These are phyloP conservation scores for Thaumetopoea pityocampa DNA, from an alignment of 1,140 invertebrate species.

Conservation along the genomic window DNA sequence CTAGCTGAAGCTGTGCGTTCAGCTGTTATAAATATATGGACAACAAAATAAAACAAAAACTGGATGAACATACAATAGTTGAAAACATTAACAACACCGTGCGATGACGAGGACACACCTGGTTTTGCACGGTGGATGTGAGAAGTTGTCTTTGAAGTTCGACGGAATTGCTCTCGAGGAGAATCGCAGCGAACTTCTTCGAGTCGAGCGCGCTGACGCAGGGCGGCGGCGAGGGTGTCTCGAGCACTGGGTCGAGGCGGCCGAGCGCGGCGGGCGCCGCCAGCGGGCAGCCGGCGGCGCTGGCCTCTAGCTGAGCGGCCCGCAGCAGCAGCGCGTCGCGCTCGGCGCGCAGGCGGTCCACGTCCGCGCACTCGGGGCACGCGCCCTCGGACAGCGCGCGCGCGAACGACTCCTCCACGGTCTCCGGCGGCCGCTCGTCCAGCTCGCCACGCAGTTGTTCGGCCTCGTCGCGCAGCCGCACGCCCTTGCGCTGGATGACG, in stretches of 20 bases:
- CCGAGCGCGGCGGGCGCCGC: constrained; percentile 45
- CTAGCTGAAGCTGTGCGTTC: no score
- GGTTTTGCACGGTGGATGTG: constrained; percentile 88
- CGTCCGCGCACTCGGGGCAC: constrained; percentile 76
- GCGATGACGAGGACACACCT: constrained; percentile 76
- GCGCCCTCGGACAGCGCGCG: constrained; percentile 78
- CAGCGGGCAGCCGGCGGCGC: constrained; percentile 68
- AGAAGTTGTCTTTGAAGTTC: constrained; percentile 90
- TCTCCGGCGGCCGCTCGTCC: constrained; percentile 65
- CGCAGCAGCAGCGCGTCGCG: constrained; percentile 83
- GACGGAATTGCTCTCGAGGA: constrained; percentile 86
- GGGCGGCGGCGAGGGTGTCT: constrained; percentile 71
- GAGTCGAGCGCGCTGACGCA: constrained; percentile 78
- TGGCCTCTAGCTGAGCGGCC: constrained; percentile 84
- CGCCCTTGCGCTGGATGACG: constrained; percentile 88
- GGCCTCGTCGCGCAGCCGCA: constrained; percentile 83
- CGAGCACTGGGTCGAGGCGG: constrained; percentile 74
- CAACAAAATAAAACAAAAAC: no score
- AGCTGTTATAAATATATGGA: no score
- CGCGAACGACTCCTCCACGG: constrained; percentile 70
- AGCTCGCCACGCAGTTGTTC: constrained; percentile 67
- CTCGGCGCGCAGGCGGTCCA: constrained; percentile 79
- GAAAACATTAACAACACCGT: neutral
- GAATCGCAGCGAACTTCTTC: constrained; percentile 87
- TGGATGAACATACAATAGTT: no score